phyloP scores from a whole-genome alignment of 2,113 vertebrate species.

The Cyprinodon tularosa region DNA sequence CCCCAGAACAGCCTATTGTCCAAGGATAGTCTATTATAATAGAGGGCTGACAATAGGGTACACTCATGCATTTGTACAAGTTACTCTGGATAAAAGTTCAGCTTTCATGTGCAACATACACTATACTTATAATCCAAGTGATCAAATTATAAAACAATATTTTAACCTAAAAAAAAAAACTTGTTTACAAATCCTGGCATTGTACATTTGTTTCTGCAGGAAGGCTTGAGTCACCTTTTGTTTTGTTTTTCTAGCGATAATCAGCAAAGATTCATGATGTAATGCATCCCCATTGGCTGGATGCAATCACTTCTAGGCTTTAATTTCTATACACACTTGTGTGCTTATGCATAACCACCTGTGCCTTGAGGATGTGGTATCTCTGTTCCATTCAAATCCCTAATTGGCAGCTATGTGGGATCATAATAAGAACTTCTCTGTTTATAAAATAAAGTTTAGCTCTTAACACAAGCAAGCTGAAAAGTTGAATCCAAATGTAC shows the following conservation, averaged over 20 bases:
- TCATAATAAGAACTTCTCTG: background rate
- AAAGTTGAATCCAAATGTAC: background rate
- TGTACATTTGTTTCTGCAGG: background rate
- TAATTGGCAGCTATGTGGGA: constrained; percentile 20
- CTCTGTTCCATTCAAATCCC: constrained; percentile 43
- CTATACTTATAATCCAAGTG: constrained; percentile 14
- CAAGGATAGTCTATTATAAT: constrained; percentile 68
- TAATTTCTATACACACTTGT: constrained; percentile 39
- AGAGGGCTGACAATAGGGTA: constrained; percentile 62
- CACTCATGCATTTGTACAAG: constrained; percentile 46
- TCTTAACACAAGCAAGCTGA: background rate
- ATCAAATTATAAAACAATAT: background rate
- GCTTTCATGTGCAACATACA: constrained; percentile 30
- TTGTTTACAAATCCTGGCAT: background rate
- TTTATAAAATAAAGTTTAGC: background rate
- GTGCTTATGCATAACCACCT: constrained; percentile 35
- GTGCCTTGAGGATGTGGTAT: constrained; percentile 33
- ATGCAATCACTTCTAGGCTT: constrained; percentile 20
- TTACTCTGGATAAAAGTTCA: constrained; percentile 41
- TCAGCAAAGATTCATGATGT: background rate
- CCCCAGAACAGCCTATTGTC: constrained; percentile 72
- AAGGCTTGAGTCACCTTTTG: background rate
- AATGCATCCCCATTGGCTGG: constrained; percentile 18
- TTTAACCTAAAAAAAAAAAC: background rate
- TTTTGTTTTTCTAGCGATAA: background rate